Evolutionary conservation across 1,140 invertebrate species (phyloP).

Genomic region (Patella vulgata): DNA sequence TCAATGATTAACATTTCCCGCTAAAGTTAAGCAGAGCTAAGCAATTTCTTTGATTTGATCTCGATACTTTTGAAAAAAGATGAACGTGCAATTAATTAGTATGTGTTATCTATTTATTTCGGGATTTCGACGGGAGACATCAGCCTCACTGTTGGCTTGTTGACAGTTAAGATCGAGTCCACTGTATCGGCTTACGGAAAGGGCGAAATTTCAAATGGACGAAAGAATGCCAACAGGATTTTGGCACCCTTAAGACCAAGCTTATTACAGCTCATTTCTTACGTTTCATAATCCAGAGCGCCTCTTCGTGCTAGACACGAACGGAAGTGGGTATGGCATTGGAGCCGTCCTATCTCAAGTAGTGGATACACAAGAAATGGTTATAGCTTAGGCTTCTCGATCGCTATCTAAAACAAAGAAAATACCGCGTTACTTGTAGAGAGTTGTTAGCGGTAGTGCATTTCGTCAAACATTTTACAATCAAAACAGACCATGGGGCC

Average conservation of each 20-base stretch:
- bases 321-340: slow-evolving; percentile 40
- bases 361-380: slow-evolving; percentile 34
- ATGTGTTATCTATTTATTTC: too few species aligned
- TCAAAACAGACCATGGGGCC: slow-evolving; percentile 10
- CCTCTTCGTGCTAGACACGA: slow-evolving; percentile 43
- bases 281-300: slow-evolving; percentile 11
- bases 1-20: too few species aligned
- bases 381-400: slow-evolving; percentile 31
- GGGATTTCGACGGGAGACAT: too few species aligned
- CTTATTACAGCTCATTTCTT: slow-evolving; percentile 26
- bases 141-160: too few species aligned
- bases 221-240: slow-evolving; percentile 20
- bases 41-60: too few species aligned
- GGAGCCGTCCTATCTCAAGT: slow-evolving; percentile 53
- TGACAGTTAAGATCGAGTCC: slow-evolving; percentile 35
- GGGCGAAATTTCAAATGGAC: slow-evolving; percentile 16
- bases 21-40: too few species aligned
- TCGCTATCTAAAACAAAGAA: slow-evolving; percentile 24
- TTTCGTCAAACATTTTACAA: slow-evolving; percentile 30
- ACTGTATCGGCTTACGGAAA: slow-evolving; percentile 26
- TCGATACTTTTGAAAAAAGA: too few species aligned
- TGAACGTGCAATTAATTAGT: too few species aligned
- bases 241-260: slow-evolving; percentile 26
- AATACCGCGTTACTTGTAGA: slow-evolving; percentile 40
- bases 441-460: slow-evolving; percentile 46